Percentiles rank a stretch among this genome's conserved stretches.
phyloP scores from a whole-genome alignment of 30 jellyfish, hydroid and myxozoan species.

The Pseudorhiza aurosa region DNA sequence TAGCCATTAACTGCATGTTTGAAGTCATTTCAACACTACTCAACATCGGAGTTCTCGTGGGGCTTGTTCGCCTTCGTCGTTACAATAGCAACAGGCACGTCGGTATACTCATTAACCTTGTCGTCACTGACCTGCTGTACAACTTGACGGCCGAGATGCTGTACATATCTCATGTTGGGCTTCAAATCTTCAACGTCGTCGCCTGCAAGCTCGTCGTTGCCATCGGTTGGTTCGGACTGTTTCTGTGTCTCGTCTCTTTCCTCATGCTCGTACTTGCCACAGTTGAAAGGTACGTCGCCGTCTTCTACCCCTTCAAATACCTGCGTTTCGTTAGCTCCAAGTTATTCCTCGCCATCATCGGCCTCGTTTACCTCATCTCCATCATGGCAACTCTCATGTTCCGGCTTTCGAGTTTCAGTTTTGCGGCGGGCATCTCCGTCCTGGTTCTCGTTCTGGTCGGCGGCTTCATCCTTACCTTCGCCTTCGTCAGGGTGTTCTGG shows the following conservation, averaged over 20 bases:
- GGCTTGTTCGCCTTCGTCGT: slow-evolving; percentile 13
- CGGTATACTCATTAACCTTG: slow-evolving; percentile 16
- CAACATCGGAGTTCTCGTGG: slow-evolving; percentile 19
- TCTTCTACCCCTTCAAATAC: slow-evolving; percentile 51
- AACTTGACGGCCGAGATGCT: slow-evolving; percentile 32
- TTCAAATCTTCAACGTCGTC: slow-evolving; percentile 10
- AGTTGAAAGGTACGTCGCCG: slow-evolving; percentile 51
- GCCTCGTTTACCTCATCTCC: slow-evolving; percentile 16
- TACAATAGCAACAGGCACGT: slow-evolving; percentile 2
- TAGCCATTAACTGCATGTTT: slow-evolving; percentile 21
- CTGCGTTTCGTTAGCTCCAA: neutral
- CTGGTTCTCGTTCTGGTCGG: slow-evolving; percentile 20
- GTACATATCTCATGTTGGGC: slow-evolving; percentile 15
- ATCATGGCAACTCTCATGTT: slow-evolving; percentile 21
- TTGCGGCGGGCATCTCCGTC: slow-evolving; percentile 54
- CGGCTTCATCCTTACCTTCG: slow-evolving; percentile 22
- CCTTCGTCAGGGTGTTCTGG: slow-evolving; percentile 27
- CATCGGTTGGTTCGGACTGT: slow-evolving; percentile 40
- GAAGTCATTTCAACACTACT: slow-evolving; percentile 17
- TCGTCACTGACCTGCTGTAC: slow-evolving; percentile 51
- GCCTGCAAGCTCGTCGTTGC: slow-evolving; percentile 18
- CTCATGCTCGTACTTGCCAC: slow-evolving; percentile 57
- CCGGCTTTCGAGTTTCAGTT: slow-evolving; percentile 31
- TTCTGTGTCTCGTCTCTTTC: slow-evolving; percentile 46
- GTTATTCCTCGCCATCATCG: neutral